Conservation (phyloP, 1,140 invertebrate genomes). For the Sinonovacula constricta region DNA sequence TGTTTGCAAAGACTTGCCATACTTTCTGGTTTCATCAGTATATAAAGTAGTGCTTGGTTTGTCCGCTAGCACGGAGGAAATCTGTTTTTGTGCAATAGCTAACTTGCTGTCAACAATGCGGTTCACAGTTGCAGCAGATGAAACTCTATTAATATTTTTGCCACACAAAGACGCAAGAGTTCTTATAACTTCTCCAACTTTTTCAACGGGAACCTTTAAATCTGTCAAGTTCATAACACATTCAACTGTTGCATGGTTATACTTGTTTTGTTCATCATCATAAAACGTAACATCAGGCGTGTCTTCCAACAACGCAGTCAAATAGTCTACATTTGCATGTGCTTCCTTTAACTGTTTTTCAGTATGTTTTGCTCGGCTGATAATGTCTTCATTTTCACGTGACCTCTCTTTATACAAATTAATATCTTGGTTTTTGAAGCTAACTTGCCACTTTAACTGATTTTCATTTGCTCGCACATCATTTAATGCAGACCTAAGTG, state of each 20-base stretch:
- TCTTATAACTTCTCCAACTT: constrained; percentile 9
- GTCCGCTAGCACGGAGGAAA: background rate
- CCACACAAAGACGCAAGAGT: no score
- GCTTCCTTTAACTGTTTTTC: background rate
- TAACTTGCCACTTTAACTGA: background rate
- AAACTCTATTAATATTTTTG: constrained; percentile 4
- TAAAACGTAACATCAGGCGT: background rate
- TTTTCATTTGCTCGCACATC: constrained; percentile 1
- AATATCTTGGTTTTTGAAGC: background rate
- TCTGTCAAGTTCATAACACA: constrained; percentile 35
- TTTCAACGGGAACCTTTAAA: constrained; percentile 15
- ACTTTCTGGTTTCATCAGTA: constrained; percentile 43
- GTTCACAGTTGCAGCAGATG: constrained; percentile 3
- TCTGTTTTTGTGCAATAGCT: constrained; percentile 22
- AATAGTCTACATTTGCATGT: background rate
- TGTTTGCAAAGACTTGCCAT: constrained; percentile 32
- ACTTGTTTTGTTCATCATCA: constrained; percentile 4
- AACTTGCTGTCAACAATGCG: constrained; percentile 17
- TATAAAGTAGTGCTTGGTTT: constrained; percentile 17
- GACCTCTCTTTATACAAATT: background rate
- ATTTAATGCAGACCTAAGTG: background rate
- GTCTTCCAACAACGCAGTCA: background rate
- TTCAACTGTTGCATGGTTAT: constrained; percentile 4
- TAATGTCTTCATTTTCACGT: background rate
- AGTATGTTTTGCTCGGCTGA: background rate